Base-by-base conservation (phyloP, 2,113 vertebrate genomes). In the Pogona vitticeps region DNA sequence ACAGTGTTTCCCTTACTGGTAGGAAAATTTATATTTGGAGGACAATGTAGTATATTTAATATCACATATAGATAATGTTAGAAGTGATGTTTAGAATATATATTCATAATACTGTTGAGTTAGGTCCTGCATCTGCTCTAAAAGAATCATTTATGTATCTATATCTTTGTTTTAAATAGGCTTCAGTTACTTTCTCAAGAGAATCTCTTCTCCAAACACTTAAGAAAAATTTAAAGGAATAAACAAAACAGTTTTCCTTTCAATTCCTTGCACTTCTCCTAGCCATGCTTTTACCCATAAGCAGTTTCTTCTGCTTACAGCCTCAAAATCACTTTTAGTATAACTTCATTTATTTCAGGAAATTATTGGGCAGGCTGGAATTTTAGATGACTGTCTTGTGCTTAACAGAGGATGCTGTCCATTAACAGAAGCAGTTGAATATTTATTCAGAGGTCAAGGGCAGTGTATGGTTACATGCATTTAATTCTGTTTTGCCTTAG, bases 351-450 rank as follows among this genome's bases (percentile, higher is more conserved):
- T 79, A 65, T 81, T 75, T 72, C 78, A 65, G 58, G 36, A 40
- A 28, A 6, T 33, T 68, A 33, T 87, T 40, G 26, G 9, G 13
- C 31, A 9, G 59, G n/a, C 56, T 28, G 4, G 20, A 42, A 63
- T 67, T 38, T 58, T 40, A 76, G 46, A 21, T 67, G 10, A 26
- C 52, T 59, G 3, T 20, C 38, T 3, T 33, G 33, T 33, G 56
- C 72, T 70, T 42, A 26, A 77, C 31, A 75, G 76, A 73, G 23
- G 26, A 21, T n/a, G 67, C 67, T 80, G 26, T 65, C 40, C 33
- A 80, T 84, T 88, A 58, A 75, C 70, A 80, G 61, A 88, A 75
- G 59, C 18, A 84, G 82, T 40, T 88, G 68, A 84, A 84, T 84
- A 80, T 88, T 88, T 88, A 80, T 84, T 80, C 46, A 84, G 70